phyloP scores from a whole-genome alignment of 2,888 invertebrate genomes.

The Scaptomyza cyrtandrae region DNA sequence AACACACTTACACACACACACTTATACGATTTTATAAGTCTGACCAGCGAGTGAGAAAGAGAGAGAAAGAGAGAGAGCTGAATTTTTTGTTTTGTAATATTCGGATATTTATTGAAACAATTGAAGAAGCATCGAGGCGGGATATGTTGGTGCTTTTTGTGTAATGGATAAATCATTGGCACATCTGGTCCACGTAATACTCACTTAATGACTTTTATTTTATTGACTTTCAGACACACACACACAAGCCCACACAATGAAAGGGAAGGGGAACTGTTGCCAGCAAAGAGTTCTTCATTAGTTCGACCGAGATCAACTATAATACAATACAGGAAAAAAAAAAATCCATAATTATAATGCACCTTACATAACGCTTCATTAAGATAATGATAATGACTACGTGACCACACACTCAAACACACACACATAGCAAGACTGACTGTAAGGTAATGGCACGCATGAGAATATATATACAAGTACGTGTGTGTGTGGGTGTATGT shows the following conservation, averaged over 20 bases:
- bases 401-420: slow-evolving; percentile 68
- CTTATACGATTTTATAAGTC: slow-evolving; percentile 30
- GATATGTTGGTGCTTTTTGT: background rate
- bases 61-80: background rate
- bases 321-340: slow-evolving; percentile 1
- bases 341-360: slow-evolving; percentile 80
- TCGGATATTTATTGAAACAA: slow-evolving; percentile 40
- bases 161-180: slow-evolving; percentile 21
- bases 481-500: slow-evolving; percentile 13
- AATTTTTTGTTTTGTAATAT: slow-evolving; percentile 15
- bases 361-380: slow-evolving; percentile 81
- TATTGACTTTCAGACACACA: slow-evolving; percentile 60
- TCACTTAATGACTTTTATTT: slow-evolving; percentile 60
- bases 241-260: background rate
- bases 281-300: slow-evolving; percentile 59
- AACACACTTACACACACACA: slow-evolving; percentile 5
- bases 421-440: slow-evolving; percentile 20
- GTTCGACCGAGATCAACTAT: slow-evolving; percentile 30
- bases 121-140: slow-evolving; percentile 34
- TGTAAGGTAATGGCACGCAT: slow-evolving; percentile 72
- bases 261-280: slow-evolving; percentile 4
- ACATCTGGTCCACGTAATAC: slow-evolving; percentile 32
- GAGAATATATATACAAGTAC: slow-evolving; percentile 55
- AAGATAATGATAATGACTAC: slow-evolving; percentile 81
- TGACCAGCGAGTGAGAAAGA: background rate